Conservation (phyloP, 2,113 vertebrate species). For the Scomber japonicus region DNA sequence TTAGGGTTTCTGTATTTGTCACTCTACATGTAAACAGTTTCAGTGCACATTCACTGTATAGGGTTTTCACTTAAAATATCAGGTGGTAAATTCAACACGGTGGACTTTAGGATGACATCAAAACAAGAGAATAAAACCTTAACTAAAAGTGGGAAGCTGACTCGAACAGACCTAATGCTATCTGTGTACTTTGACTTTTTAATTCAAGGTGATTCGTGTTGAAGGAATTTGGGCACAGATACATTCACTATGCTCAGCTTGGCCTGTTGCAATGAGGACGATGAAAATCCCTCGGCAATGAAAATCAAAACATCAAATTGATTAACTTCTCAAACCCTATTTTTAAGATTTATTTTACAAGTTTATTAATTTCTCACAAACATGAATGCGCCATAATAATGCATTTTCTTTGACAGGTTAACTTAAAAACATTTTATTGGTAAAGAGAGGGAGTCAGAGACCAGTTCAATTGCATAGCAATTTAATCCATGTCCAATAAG, state of each 20-base stretch:
- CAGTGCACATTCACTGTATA: conserved; percentile 74
- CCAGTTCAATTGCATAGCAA: conserved; percentile 89
- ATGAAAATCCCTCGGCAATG: conserved; percentile 27
- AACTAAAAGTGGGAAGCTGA: conserved; percentile 34
- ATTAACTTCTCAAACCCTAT: conserved; percentile 69
- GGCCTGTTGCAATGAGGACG: conserved; percentile 25
- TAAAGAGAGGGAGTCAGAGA: conserved; percentile 86
- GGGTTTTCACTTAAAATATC: conserved; percentile 51
- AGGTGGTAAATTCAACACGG: conserved; percentile 64
- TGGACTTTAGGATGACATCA: conserved; percentile 51
- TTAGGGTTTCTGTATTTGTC: conserved; percentile 48
- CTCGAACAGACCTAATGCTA: conserved; percentile 42
- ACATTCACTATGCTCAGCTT: conserved; percentile 62
- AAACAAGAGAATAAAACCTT: conserved; percentile 31
- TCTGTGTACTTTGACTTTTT: conserved; percentile 24
- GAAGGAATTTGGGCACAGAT: conserved; percentile 26
- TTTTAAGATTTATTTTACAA: conserved; percentile 74
- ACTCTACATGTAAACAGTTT: conserved; percentile 79
- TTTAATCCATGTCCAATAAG: conserved; percentile 87
- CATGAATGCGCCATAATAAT: conserved; percentile 78
- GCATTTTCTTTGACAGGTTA: conserved; percentile 78
- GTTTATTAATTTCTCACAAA: conserved; percentile 80
- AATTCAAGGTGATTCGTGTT: conserved; percentile 36
- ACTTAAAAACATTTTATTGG: conserved; percentile 83
- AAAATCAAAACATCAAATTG: conserved; percentile 63